phyloP scores from a whole-genome alignment of 2,888 invertebrate species.

The Noctuana brunneofusca region DNA sequence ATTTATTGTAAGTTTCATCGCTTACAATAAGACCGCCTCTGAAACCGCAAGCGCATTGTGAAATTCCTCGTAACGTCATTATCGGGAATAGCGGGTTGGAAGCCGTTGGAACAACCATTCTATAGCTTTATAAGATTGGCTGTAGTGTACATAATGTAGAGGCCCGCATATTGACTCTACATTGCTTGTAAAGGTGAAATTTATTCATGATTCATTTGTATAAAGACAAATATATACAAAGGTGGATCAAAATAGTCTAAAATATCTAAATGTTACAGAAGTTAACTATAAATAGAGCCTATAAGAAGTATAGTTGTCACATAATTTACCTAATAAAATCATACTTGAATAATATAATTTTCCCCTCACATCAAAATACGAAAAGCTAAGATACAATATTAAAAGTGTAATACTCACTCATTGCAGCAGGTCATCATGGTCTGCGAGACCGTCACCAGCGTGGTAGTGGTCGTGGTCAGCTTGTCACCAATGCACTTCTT shows the following conservation, averaged over 20 bases:
- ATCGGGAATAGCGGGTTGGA: conserved; percentile 39
- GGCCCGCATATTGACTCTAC: conserved; percentile 4
- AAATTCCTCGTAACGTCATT: conserved; percentile 56
- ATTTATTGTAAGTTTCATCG: neutral
- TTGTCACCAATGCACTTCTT: conserved; percentile 71
- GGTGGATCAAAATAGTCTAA: no score
- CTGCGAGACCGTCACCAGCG: conserved; percentile 74
- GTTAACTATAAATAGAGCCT: no score
- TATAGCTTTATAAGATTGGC: conserved; percentile 8
- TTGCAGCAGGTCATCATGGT: conserved; percentile 75
- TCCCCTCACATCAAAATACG: no score
- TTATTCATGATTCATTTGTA: neutral
- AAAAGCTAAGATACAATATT: neutral
- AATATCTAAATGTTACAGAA: no score
- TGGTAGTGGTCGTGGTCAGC: conserved; percentile 72
- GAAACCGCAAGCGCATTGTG: conserved; percentile 50
- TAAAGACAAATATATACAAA: no score
- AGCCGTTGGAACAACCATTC: conserved; percentile 24
- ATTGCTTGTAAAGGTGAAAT: neutral
- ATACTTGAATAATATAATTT: no score
- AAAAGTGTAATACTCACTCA: conserved; percentile 67
- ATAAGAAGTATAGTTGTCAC: no score
- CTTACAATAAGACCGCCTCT: conserved; percentile 2
- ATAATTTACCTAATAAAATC: no score
- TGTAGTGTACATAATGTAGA: conserved; percentile 15